These are phyloP conservation scores for Amphiduros pacificus DNA, from an alignment of 2,888 invertebrate genomes.

Conservation along the genomic window DNA sequence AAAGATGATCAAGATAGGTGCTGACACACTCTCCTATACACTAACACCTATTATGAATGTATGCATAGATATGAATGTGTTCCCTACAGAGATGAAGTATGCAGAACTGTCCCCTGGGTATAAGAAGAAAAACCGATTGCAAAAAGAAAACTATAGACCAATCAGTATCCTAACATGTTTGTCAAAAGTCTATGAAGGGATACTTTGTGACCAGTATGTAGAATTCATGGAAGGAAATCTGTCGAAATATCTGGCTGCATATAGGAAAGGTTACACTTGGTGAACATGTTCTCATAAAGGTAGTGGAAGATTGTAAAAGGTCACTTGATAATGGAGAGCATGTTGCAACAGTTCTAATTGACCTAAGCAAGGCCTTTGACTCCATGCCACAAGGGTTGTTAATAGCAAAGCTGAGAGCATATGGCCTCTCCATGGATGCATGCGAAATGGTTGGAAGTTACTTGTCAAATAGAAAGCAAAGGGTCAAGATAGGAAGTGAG, in stretches of 20 bases:
- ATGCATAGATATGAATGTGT: background rate
- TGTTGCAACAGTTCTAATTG: too few species aligned
- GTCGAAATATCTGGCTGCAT: background rate
- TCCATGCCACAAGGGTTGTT: too few species aligned
- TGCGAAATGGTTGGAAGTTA: too few species aligned
- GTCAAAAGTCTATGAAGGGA: background rate
- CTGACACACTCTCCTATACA: background rate
- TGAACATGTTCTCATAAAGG: too few species aligned
- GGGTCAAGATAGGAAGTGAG: too few species aligned
- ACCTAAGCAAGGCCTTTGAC: too few species aligned
- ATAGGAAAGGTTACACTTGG: constrained; percentile 2
- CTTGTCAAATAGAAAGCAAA: too few species aligned
- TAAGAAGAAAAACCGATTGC: background rate
- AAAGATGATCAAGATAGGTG: background rate
- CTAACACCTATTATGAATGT: background rate
- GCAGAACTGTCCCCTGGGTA: background rate
- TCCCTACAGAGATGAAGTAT: background rate
- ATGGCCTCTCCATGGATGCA: too few species aligned
- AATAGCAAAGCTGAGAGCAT: too few species aligned
- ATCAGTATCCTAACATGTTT: background rate
- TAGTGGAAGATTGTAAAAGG: too few species aligned
- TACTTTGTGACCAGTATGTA: background rate
- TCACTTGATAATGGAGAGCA: too few species aligned
- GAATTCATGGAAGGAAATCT: background rate
- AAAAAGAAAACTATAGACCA: background rate